Conservation (phyloP, 2,797 vertebrate species). For the Tauraco hartlaubi region DNA sequence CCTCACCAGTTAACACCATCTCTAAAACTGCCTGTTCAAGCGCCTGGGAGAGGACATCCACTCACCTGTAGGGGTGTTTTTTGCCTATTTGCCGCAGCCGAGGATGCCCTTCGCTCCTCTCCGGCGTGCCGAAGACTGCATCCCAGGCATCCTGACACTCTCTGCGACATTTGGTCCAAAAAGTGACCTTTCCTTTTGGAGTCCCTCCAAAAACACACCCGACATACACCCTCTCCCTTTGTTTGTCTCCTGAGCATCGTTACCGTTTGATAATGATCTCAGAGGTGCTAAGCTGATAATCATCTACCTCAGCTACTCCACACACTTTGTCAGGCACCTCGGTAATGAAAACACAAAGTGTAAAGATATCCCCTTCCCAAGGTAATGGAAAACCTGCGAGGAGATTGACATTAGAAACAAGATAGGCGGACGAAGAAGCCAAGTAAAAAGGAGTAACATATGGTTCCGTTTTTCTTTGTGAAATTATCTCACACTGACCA, state of each 20-base stretch:
- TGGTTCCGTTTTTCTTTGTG: conserved; percentile 80
- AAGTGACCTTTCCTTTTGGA: background rate
- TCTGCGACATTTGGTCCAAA: background rate
- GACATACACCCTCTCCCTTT: background rate
- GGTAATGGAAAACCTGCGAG: conserved; percentile 63
- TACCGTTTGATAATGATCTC: conserved; percentile 10
- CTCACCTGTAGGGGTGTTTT: background rate
- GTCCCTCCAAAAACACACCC: background rate
- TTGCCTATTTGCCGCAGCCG: background rate
- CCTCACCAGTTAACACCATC: background rate
- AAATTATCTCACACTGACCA: conserved; percentile 86
- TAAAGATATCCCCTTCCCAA: conserved; percentile 63
- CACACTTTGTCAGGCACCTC: conserved; percentile 25
- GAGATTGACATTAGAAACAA: conserved; percentile 70
- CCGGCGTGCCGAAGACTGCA: background rate
- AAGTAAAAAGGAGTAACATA: conserved; percentile 78
- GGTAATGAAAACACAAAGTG: conserved; percentile 47
- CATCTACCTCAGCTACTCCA: conserved; percentile 54
- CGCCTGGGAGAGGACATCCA: background rate
- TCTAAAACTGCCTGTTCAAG: background rate
- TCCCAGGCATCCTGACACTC: background rate
- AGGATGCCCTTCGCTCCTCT: background rate
- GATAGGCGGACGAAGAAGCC: conserved; percentile 49
- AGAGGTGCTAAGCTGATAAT: conserved; percentile 70
- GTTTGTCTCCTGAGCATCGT: conserved; percentile 6